Evolutionary conservation across 1,140 invertebrate species (phyloP).

Genomic region (Eulimnadia texana): DNA sequence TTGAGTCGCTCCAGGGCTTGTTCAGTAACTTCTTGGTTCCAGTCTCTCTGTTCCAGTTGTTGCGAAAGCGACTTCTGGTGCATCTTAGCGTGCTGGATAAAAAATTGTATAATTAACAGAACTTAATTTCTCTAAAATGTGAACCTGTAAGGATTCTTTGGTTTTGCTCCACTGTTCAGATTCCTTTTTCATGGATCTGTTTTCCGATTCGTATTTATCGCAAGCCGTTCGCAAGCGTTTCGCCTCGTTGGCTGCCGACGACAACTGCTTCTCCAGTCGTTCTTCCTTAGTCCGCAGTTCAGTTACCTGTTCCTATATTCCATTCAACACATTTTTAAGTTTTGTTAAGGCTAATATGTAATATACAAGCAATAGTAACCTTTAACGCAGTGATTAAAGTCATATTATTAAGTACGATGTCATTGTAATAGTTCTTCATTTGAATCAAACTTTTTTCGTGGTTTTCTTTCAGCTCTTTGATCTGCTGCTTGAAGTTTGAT

Average conservation of each 20-base stretch:
- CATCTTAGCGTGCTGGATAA: slow-evolving; percentile 50
- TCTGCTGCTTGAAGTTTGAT: slow-evolving; percentile 27
- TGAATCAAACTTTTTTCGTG: slow-evolving; percentile 73
- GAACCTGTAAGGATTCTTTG: slow-evolving; percentile 40
- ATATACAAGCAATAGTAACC: slow-evolving; percentile 28
- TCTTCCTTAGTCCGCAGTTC: slow-evolving; percentile 64
- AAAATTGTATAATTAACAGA: slow-evolving; percentile 25
- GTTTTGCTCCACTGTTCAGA: slow-evolving; percentile 68
- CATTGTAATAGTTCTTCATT: slow-evolving; percentile 86
- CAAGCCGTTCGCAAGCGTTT: slow-evolving; percentile 53
- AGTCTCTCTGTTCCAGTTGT: slow-evolving; percentile 55
- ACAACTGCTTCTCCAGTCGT: slow-evolving; percentile 49
- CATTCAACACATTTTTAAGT: background rate
- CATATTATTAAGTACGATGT: slow-evolving; percentile 81
- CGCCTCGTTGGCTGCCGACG: slow-evolving; percentile 49
- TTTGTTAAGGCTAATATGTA: no score
- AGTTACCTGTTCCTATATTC: slow-evolving; percentile 61
- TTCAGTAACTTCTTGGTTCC: slow-evolving; percentile 58
- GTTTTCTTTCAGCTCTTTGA: slow-evolving; percentile 73
- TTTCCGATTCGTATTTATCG: slow-evolving; percentile 47
- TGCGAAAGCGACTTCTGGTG: slow-evolving; percentile 36
- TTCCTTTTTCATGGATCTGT: slow-evolving; percentile 50
- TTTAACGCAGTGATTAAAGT: slow-evolving; percentile 64
- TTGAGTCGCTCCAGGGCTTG: slow-evolving; percentile 57
- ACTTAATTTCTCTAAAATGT: slow-evolving; percentile 14